Conservation (phyloP, 2,888 invertebrate species). For the Odontomyia ornata region DNA sequence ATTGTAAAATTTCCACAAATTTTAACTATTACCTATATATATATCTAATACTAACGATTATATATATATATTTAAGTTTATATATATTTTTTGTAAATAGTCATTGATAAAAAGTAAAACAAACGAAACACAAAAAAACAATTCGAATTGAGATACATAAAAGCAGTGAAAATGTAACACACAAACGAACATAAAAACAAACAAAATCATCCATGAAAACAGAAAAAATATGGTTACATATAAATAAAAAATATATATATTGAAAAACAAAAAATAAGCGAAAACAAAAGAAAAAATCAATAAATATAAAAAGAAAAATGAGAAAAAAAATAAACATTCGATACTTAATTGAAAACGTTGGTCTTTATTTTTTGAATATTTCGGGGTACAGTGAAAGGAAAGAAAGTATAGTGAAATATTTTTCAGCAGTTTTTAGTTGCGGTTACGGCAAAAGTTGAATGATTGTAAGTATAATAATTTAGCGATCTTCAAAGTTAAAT, state of each 20-base stretch:
- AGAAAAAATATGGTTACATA: neutral
- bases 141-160: constrained; percentile 2
- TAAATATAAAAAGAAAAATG: neutral
- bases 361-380: neutral
- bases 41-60: too few species aligned
- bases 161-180: neutral
- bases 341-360: constrained; percentile 34
- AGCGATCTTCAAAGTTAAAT: too few species aligned
- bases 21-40: too few species aligned
- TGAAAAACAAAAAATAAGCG: constrained; percentile 4
- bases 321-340: constrained; percentile 37
- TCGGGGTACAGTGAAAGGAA: neutral
- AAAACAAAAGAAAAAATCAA: constrained; percentile 1
- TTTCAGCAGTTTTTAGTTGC: neutral
- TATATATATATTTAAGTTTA: neutral
- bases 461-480: too few species aligned
- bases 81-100: constrained; percentile 26
- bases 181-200: neutral
- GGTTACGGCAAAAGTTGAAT: too few species aligned
- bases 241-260: constrained; percentile 12
- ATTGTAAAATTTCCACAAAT: too few species aligned
- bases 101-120: neutral
- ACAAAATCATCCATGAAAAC: neutral
- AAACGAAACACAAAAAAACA: neutral
- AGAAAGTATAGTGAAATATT: neutral